A percentile compares a stretch with the other conserved stretches of the same genome.
Conservation (phyloP, 2,888 invertebrate genomes). For the Agrochola litura region DNA sequence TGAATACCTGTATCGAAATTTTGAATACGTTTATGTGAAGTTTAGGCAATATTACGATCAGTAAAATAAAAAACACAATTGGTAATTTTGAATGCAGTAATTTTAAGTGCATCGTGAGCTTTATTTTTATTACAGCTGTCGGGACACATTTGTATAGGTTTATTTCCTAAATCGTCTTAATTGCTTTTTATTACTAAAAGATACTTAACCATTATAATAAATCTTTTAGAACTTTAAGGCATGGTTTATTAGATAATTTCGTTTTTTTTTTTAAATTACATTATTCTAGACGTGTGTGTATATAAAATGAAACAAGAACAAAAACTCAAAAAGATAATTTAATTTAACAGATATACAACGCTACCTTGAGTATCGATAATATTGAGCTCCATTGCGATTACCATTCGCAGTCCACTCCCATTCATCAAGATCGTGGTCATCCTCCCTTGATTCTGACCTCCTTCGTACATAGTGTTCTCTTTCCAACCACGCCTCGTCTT, state of each 20-base stretch:
- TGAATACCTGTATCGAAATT: not conserved
- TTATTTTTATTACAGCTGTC: not conserved
- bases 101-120: not conserved
- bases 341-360: slow-evolving; percentile 74
- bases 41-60: not conserved
- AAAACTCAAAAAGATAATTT: slow-evolving; percentile 68
- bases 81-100: not conserved
- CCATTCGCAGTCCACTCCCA: slow-evolving; percentile 87
- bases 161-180: not conserved
- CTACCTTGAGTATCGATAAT: slow-evolving; percentile 84
- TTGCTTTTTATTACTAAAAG: not conserved
- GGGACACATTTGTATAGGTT: not conserved
- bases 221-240: not conserved
- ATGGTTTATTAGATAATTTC: not conserved
- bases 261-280: not conserved
- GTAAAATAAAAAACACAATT: not conserved
- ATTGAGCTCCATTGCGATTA: slow-evolving; percentile 81
- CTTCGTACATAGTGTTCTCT: slow-evolving; percentile 73
- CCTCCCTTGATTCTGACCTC: slow-evolving; percentile 75
- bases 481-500: slow-evolving; percentile 81
- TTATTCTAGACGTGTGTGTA: not conserved
- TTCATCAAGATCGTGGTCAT: slow-evolving; percentile 85
- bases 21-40: not conserved
- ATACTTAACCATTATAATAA: not conserved
- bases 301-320: slow-evolving; percentile 36